A percentile compares a stretch with the other conserved stretches of the same genome.
Evolutionary conservation across 2,888 invertebrate genomes (phyloP).

Genomic region (Plebejus melissa): DNA sequence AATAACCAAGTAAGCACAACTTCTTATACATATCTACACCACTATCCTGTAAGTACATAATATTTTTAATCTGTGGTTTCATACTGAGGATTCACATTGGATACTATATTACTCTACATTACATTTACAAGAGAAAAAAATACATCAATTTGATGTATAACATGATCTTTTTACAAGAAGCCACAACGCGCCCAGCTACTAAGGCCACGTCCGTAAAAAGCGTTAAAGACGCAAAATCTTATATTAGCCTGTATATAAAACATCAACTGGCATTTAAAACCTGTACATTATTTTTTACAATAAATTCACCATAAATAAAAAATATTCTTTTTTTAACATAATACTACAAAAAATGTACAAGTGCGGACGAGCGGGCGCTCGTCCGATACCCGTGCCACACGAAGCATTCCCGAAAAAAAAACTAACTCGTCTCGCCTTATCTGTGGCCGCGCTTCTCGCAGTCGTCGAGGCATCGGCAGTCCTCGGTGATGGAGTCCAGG

Average conservation of each 20-base stretch:
- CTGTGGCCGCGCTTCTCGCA: slow-evolving; percentile 53
- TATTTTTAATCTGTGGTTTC: slow-evolving; percentile 36
- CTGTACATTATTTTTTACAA: slow-evolving; percentile 36
- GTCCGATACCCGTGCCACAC: slow-evolving; percentile 30
- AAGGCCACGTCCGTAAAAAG: slow-evolving; percentile 29
- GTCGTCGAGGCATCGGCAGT: slow-evolving; percentile 58
- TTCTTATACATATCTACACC: slow-evolving; percentile 12
- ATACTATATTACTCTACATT: slow-evolving; percentile 31
- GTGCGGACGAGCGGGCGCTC: slow-evolving; percentile 26
- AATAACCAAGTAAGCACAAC: not conserved
- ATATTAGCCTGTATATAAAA: slow-evolving; percentile 33
- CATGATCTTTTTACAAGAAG: slow-evolving; percentile 31
- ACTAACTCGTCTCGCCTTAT: slow-evolving; percentile 38
- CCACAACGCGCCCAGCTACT: slow-evolving; percentile 30
- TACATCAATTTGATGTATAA: slow-evolving; percentile 47
- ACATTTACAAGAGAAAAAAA: slow-evolving; percentile 36
- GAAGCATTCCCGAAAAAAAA: slow-evolving; percentile 23
- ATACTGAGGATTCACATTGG: slow-evolving; percentile 34
- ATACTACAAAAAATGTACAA: slow-evolving; percentile 30
- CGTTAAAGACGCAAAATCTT: slow-evolving; percentile 28
- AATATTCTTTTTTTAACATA: slow-evolving; percentile 24
- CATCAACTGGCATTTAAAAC: slow-evolving; percentile 37
- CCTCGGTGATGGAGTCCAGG: slow-evolving; percentile 68
- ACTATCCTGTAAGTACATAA: slow-evolving; percentile 36
- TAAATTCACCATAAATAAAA: slow-evolving; percentile 30